A percentile compares a stretch with the other conserved stretches of the same genome.
These are phyloP conservation scores for Aphelenchoides besseyi DNA, from an alignment of 1,140 invertebrate species.

Conservation along the genomic window DNA sequence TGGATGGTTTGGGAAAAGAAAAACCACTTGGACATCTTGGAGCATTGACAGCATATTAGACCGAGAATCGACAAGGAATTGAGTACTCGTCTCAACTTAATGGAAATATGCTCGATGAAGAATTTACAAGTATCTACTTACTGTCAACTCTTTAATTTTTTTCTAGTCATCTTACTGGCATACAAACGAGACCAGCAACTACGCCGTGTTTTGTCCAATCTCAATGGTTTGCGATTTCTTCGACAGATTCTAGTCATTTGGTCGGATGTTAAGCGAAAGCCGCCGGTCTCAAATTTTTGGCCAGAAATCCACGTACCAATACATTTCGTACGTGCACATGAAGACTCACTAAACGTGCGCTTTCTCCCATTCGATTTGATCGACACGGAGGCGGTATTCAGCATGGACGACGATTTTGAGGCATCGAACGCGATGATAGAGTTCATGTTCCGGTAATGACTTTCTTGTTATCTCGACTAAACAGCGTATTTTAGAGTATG, in stretches of 20 bases:
- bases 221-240: conserved; percentile 86
- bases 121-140: conserved; percentile 83
- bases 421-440: conserved; percentile 68
- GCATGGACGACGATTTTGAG: conserved; percentile 93
- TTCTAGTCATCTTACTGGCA: conserved; percentile 82
- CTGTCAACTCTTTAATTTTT: too few relatives aligned
- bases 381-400: conserved; percentile 92
- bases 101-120: conserved; percentile 88
- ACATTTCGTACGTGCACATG: conserved; percentile 76
- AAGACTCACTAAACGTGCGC: conserved; percentile 92
- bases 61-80: not conserved
- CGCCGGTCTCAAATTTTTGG: conserved; percentile 72
- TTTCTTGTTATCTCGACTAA: not conserved
- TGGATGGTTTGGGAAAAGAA: not conserved
- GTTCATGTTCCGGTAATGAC: conserved; percentile 1
- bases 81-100: conserved; percentile 69
- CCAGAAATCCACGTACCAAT: conserved; percentile 64
- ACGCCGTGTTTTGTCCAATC: conserved; percentile 78
- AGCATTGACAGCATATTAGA: not conserved
- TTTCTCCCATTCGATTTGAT: conserved; percentile 91
- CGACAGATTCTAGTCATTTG: conserved; percentile 95
- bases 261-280: conserved; percentile 82
- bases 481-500: conserved; percentile 16
- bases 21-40: not conserved
- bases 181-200: conserved; percentile 90